Evolutionary conservation across 2,888 invertebrate species (phyloP), one percentile per base, ranked within the genome.

Genomic region (Odontothrips loti): DNA sequence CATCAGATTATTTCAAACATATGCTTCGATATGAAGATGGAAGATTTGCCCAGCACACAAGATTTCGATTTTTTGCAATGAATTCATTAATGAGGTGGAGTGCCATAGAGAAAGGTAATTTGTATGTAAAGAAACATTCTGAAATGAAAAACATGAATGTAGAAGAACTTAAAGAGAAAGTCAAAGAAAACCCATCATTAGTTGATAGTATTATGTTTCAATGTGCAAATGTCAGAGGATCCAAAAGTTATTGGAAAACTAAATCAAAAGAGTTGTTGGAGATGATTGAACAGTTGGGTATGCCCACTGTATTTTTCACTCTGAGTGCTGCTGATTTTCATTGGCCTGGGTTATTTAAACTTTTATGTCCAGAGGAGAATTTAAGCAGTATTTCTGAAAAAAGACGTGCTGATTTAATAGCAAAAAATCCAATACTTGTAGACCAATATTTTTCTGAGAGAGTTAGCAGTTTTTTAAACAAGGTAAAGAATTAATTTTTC

Each of bases 291-390:
- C 81, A 81, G 27, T 17, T 83, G 1, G 83, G 83, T 4, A 10
- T 75, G 4, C 83, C 82, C n/a, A 82, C 83, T 20, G 34, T 82
- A 0, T 83, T 83, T 79, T 81, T 83, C 79, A 83, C 83, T 20
- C 29, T 83, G 23, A 82, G 82, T 51, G 82, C 82, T 17, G 83
- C 83, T 75, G 83, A 83, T 68, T 48, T 83, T 11, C 81, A 82
- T n/a, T 83, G 83, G 83, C 81, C 81, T 15, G 63, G 83, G 23
- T 80, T 82, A 10, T 81, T 79, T 43, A 34, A 78, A 9, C 58
- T 83, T 1, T 63, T 83, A 9, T 27, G 68, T 10, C 79, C 43
- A 23, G 27, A 34, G 1, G 23, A n/a, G n/a, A n/a, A 63, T 63
- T 23, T 58, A 15, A 29, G 51, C 48, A 34, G 0, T 6, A 17